Conservation (phyloP, 1,140 invertebrate genomes). For the Penaeus indicus region DNA sequence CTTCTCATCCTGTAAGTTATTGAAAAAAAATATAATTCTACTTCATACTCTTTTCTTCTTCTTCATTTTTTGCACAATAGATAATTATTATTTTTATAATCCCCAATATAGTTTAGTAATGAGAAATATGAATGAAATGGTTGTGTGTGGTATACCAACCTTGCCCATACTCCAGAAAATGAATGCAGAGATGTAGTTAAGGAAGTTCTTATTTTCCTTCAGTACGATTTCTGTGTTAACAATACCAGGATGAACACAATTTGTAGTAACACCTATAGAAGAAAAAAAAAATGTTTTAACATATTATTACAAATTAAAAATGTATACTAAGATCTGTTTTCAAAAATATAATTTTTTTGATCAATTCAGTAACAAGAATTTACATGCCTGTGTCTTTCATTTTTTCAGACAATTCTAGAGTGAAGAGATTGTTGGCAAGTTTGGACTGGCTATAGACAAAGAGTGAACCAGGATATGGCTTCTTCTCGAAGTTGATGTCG, state of each 20-base stretch:
- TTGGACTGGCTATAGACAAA: constrained; percentile 88
- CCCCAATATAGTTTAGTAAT: too few species aligned
- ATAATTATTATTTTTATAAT: too few species aligned
- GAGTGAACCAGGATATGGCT: too few species aligned
- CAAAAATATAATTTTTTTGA: too few species aligned
- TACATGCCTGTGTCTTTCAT: constrained; percentile 72
- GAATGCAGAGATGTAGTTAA: constrained; percentile 59
- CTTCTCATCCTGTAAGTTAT: background rate
- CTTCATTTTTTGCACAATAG: too few species aligned
- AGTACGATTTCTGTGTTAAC: constrained; percentile 81
- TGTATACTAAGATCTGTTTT: too few species aligned
- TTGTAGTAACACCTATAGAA: constrained; percentile 65
- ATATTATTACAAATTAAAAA: too few species aligned
- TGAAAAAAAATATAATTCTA: background rate
- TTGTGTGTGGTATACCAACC: too few species aligned
- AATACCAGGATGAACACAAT: constrained; percentile 42
- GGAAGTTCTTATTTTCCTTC: constrained; percentile 75
- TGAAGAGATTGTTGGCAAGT: constrained; percentile 88
- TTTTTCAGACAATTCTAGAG: constrained; percentile 80
- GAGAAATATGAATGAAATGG: too few species aligned
- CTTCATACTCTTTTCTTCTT: too few species aligned
- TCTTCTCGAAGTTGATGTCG: too few species aligned
- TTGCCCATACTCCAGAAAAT: constrained; percentile 69
- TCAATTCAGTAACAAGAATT: too few species aligned
- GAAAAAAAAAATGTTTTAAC: constrained; percentile 64